Evolutionary conservation across 2,113 vertebrate genomes (phyloP).

Genomic region (Myxocyprinus asiaticus): DNA sequence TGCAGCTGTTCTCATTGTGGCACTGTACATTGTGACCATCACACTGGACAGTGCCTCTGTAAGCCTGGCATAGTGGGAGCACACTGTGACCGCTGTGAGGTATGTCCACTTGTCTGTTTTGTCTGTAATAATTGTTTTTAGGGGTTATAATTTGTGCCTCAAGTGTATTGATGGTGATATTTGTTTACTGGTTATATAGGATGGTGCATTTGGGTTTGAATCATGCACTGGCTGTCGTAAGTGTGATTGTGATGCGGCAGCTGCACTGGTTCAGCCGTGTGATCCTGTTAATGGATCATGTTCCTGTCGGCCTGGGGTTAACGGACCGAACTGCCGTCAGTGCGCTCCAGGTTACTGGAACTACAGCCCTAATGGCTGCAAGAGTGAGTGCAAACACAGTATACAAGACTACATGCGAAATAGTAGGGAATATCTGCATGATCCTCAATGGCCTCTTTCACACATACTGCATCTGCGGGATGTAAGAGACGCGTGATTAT

Average conservation of each 20-base stretch:
- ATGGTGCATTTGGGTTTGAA: constrained; percentile 83
- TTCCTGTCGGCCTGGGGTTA: constrained; percentile 80
- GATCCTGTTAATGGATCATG: constrained; percentile 83
- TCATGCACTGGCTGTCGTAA: constrained; percentile 81
- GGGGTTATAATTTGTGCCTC: background rate
- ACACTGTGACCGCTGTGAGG: constrained; percentile 86
- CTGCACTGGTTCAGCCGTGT: constrained; percentile 76
- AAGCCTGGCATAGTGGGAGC: constrained; percentile 83
- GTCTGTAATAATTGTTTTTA: background rate
- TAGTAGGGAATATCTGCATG: too few relatives aligned
- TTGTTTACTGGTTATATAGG: constrained; percentile 64
- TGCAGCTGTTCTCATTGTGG: constrained; percentile 88
- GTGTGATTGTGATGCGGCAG: constrained; percentile 81
- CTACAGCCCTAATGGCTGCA: constrained; percentile 80
- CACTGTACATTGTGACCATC: constrained; percentile 84
- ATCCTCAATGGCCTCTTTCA: too few relatives aligned
- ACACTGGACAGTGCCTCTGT: constrained; percentile 83
- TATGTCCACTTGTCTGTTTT: constrained; percentile 53
- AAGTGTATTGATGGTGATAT: background rate
- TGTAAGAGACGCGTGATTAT: too few relatives aligned
- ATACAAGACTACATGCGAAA: too few relatives aligned
- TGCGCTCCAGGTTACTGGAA: constrained; percentile 89
- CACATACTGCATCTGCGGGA: too few relatives aligned
- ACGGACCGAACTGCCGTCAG: constrained; percentile 81
- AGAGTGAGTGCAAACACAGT: constrained; percentile 74